These are phyloP conservation scores for Semnornis frantzii DNA, from an alignment of 2,113 vertebrate genomes.

Conservation along the genomic window DNA sequence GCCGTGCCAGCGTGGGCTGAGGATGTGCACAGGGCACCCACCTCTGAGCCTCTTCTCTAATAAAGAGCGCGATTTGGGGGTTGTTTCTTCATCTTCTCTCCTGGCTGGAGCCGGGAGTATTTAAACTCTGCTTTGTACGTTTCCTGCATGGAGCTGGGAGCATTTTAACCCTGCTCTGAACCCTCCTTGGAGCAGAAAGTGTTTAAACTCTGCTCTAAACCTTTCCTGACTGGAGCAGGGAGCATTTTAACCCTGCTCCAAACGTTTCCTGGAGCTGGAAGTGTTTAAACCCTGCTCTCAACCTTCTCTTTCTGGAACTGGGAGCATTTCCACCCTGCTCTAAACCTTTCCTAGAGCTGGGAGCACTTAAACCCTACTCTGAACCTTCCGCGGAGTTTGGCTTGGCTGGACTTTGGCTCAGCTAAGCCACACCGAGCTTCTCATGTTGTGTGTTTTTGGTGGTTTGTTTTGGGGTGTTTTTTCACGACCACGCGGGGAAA, in stretches of 20 bases:
- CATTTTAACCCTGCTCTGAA: too few species aligned
- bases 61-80: rapidly evolving
- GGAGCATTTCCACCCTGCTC: too few species aligned
- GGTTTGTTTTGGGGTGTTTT: not conserved
- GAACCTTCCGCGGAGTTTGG: not conserved
- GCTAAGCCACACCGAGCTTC: not conserved
- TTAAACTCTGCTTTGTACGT: not conserved
- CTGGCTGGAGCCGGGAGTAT: not conserved
- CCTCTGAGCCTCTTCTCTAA: rapidly evolving
- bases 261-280: too few species aligned
- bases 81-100: not conserved
- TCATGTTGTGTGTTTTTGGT: not conserved
- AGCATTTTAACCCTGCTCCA: too few species aligned
- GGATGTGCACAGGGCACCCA: not conserved
- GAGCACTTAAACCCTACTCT: not conserved
- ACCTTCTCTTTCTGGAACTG: too few species aligned
- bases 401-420: not conserved
- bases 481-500: not conserved
- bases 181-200: too few species aligned
- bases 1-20: not conserved
- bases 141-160: not conserved
- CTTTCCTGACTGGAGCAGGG: too few species aligned
- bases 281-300: too few species aligned
- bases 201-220: too few species aligned
- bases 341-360: too few species aligned